Base-by-base conservation (phyloP, 1,140 invertebrate species). In the Drosophila ohnishii region DNA sequence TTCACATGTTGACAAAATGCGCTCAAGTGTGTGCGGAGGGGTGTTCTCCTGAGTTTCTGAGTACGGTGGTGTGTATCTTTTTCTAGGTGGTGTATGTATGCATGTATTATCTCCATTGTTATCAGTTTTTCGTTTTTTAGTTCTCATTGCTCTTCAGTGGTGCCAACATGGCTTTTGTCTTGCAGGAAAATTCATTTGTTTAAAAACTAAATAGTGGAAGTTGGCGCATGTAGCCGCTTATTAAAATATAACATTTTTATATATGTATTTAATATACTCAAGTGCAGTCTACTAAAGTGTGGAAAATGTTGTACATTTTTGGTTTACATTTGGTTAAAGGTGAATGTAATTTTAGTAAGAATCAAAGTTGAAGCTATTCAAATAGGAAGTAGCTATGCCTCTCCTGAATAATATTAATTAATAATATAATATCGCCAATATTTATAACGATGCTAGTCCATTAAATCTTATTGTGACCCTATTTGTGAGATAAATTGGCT, bases 1-100 rank as follows among this genome's bases (percentile, higher is more conserved):
- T 88, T 80, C 80, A 84, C 83, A 88, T 84, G 84, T 78, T 88
- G 61, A 70, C 59, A 51, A 73, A 83, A 50, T 59, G 53, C 51
- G 75, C 62, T 78, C 71, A 76, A 84, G 30, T 34, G 42, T 40
- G 32, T 47, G 16, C 22, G 55, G 34, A 55, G 53, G 37, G 50
- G 37, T 42, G 44, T 45, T 25, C 51, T 47, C 14, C 51, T 22
- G 34, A 55, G 51, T 55, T 39, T 37, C 35, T 35, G n/a, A 56
- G 47, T 40, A 55, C 47, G 64, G 67, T 70, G 65, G 65, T 71
- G 53, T 71, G n/a, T 51, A 34, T 65, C 28, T 65, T 51, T 63
- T 67, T 32, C 22, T 35, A 34, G 45, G 45, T 65, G 65, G 45
- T 35, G 45, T 69, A 37, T 44, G 50, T 50, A 30, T 50, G 25